Percentiles rank a stretch among this genome's conserved stretches.
phyloP scores from a whole-genome alignment of 2,888 invertebrate species.

The Stenodera caucasica region DNA sequence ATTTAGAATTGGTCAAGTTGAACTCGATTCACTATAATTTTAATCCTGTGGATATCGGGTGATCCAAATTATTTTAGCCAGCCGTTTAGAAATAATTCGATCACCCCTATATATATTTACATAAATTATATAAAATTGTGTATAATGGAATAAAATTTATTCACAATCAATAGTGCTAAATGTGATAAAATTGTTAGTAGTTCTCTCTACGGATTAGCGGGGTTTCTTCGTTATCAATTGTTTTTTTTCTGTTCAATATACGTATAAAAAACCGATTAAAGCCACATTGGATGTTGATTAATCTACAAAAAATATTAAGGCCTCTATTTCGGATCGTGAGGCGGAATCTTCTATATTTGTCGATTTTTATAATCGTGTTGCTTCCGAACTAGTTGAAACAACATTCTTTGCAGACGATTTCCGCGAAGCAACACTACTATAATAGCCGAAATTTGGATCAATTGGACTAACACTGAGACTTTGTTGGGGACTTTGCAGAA shows the following conservation, averaged over 20 bases:
- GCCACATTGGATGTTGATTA: neutral
- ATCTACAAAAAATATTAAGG: constrained; percentile 10
- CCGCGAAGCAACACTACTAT: constrained; percentile 46
- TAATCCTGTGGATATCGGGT: neutral
- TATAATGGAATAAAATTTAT: neutral
- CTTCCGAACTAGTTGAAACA: constrained; percentile 67
- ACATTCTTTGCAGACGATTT: constrained; percentile 59
- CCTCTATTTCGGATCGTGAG: constrained; percentile 13
- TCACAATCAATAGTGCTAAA: constrained; percentile 2
- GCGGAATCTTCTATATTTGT: neutral
- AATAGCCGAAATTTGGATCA: constrained; percentile 55
- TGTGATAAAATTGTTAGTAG: neutral
- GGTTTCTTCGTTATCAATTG: neutral
- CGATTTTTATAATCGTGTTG: constrained; percentile 65
- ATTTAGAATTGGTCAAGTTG: too few relatives aligned
- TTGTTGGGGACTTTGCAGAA: constrained; percentile 52
- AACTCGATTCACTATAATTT: too few relatives aligned
- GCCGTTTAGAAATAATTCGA: neutral
- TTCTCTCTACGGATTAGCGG: neutral
- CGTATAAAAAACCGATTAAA: neutral
- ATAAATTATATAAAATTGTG: constrained; percentile 1
- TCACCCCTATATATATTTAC: neutral
- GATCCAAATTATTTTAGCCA: neutral
- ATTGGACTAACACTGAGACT: constrained; percentile 52
- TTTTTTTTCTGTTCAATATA: too few relatives aligned